Base-by-base conservation (phyloP, 2,797 vertebrate genomes). In the Acrocephalus scirpaceus region DNA sequence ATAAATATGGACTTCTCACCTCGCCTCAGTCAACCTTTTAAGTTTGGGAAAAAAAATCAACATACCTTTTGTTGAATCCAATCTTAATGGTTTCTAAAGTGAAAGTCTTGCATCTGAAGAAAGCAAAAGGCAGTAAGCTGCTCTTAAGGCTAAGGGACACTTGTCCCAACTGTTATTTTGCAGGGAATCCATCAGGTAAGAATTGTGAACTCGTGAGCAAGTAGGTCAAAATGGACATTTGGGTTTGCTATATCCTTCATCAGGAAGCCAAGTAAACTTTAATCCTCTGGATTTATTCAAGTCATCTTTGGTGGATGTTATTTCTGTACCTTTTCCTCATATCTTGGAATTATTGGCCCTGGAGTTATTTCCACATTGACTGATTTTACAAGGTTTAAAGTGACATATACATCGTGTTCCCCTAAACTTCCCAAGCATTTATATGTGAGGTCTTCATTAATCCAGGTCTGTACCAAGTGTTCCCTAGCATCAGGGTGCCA, bases 51-150 rank as follows among this genome's bases (percentile, higher is more conserved):
- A 96, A 97, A 97, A 97, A 84, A 92, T 89, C 91, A 81, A 98
- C 98, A 78, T 98, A 98, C 98, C 98, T 98, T 98, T 98, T 95
- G 98, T 97, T 93, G 98, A 97, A 97, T 95, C 92, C 97, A 97
- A 97, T 96, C 76, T 95, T 97, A 98, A 93, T 95, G 97, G 95
- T 94, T 97, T 97, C 95, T 97, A 97, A 97, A 96, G 93, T 96
- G 94, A 96, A 94, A 97, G 93, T 97, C 98, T 97, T 97, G 98
- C 93, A 95, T 96, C 91, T 97, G 97, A 98, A 97, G 98, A 97
- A 94, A 96, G 84, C 96, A 97, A 96, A 96, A 96, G 92, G 86
- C 95, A 97, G 88, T 96, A 95, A 97, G 95, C 97, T 98, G 97
- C 94, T 97, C 94, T 97, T 97, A 97, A 97, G 84, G 96, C 95